phyloP scores from a whole-genome alignment of 2,113 vertebrate species.

The Petromus typicus region DNA sequence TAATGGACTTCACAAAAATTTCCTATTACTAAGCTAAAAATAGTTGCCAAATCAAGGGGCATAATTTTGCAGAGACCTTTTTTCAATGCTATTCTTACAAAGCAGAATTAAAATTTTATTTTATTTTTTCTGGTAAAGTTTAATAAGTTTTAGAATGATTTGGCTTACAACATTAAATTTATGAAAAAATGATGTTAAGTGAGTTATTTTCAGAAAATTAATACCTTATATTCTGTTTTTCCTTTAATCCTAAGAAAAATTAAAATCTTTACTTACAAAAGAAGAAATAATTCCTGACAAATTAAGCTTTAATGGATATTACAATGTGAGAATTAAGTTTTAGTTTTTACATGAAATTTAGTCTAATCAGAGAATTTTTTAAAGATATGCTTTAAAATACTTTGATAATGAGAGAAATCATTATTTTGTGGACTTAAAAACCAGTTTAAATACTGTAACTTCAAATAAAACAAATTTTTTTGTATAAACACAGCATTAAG shows the following conservation, averaged over 20 bases:
- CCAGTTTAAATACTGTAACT: not conserved
- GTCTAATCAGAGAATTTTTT: not conserved
- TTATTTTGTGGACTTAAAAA: not conserved
- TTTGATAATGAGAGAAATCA: not conserved
- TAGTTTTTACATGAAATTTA: not conserved
- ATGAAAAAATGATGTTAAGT: not conserved
- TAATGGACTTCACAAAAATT: not conserved
- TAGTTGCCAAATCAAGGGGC: not conserved
- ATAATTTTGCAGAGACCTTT: not conserved
- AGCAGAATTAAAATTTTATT: not conserved
- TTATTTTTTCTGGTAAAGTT: not conserved
- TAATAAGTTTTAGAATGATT: not conserved
- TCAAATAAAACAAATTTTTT: not conserved
- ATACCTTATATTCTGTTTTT: not conserved
- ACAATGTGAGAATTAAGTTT: not conserved
- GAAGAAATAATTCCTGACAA: not conserved
- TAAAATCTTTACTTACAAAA: not conserved
- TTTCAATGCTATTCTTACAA: not conserved
- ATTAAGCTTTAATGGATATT: not conserved
- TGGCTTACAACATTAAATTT: constrained; percentile 5
- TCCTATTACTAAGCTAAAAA: not conserved
- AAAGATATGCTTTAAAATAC: not conserved
- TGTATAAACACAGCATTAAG: not conserved
- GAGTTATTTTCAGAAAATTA: not conserved
- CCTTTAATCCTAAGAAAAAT: constrained; percentile 7